A percentile compares a stretch with the other conserved stretches of the same genome.
Evolutionary conservation across 2,888 invertebrate species (phyloP).

Genomic region (Nemurella pictetii): DNA sequence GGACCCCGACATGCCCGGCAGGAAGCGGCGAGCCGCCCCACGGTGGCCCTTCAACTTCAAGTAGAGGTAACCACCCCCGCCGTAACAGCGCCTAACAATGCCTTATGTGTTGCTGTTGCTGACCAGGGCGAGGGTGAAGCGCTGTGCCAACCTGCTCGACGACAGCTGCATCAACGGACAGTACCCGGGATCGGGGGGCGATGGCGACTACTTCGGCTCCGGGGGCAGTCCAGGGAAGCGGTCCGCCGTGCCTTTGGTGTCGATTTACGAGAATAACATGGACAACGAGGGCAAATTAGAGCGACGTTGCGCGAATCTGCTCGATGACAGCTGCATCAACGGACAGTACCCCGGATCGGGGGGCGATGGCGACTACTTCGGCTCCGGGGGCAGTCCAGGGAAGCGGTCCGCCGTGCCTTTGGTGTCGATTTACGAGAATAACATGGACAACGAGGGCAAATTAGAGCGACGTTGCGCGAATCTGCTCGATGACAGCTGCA

Average conservation of each 20-base stretch:
- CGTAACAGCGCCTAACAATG: not conserved
- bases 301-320: conserved; percentile 36
- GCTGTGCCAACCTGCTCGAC: conserved; percentile 32
- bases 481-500: conserved; percentile 34
- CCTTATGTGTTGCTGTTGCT: not conserved
- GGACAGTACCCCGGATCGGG: conserved; percentile 37
- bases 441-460: not conserved
- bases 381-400: conserved; percentile 34
- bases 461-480: conserved; percentile 31
- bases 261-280: not conserved
- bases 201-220: conserved; percentile 27
- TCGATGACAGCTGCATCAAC: conserved; percentile 39
- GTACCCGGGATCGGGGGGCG: conserved; percentile 30
- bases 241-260: not conserved
- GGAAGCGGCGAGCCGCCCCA: conserved; percentile 45
- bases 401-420: conserved; percentile 33
- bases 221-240: conserved; percentile 36
- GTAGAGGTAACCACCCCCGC: not conserved
- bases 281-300: conserved; percentile 1
- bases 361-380: conserved; percentile 35
- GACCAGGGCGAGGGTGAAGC: conserved; percentile 12
- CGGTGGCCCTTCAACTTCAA: not conserved
- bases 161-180: conserved; percentile 36
- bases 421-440: not conserved
- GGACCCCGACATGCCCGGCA: conserved; percentile 48